Percentiles rank a stretch among this genome's conserved stretches.
Conservation (phyloP, 2,797 vertebrate genomes). For the Botia kubotai region DNA sequence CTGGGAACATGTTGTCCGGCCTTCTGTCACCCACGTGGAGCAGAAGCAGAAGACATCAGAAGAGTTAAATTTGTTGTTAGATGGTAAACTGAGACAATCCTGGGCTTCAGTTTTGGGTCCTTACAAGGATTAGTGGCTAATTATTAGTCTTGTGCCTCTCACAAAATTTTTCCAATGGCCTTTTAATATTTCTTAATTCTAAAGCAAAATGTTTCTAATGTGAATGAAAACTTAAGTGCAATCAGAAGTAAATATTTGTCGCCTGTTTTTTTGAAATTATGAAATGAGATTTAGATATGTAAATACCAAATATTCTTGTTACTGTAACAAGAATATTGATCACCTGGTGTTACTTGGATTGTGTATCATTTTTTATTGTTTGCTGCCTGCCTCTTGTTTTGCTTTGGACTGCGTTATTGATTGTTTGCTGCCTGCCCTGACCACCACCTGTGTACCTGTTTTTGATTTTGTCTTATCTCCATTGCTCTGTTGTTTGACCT, state of each 20-base stretch:
- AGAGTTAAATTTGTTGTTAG: background rate
- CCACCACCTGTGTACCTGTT: too few species aligned
- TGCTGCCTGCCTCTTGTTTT: too few species aligned
- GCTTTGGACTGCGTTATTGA: too few species aligned
- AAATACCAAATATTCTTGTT: too few species aligned
- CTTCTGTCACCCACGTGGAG: conserved; percentile 23
- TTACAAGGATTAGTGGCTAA: background rate
- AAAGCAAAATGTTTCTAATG: background rate
- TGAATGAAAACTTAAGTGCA: background rate
- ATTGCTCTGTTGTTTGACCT: too few species aligned
- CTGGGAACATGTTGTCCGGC: conserved; percentile 41
- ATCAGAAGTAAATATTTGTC: background rate
- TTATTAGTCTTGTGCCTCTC: background rate
- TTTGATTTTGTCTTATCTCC: too few species aligned
- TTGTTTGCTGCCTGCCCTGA: too few species aligned
- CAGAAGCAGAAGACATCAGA: background rate
- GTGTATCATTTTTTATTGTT: too few species aligned
- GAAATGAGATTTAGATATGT: too few species aligned
- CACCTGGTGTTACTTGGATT: too few species aligned
- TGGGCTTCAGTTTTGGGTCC: background rate
- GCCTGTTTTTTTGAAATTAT: too few species aligned
- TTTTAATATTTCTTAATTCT: background rate
- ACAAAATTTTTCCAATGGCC: background rate
- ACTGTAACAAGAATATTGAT: too few species aligned
- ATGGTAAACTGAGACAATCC: background rate